Base-by-base conservation (phyloP, 2,113 vertebrate species). In the Delphinus delphis region DNA sequence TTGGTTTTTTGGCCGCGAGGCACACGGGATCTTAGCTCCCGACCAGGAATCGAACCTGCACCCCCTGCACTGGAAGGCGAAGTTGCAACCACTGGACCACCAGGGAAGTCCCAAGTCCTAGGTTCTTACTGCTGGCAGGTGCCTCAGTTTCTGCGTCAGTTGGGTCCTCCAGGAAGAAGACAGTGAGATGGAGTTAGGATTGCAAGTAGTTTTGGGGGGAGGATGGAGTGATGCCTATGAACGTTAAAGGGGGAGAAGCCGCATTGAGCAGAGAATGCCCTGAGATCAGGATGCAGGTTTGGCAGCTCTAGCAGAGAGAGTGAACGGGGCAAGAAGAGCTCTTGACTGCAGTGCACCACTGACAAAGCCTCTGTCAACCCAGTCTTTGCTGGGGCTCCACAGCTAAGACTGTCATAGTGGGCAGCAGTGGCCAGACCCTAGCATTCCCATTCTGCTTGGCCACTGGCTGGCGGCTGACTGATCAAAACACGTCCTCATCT, bases 401-500 rank as follows among this genome's bases (percentile, higher is more conserved):
- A 63, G 63, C n/a, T 70, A 7, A 82, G 23, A 53, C 0, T 20
- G 23, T 58, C 33, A 26, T 7, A 1, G 3, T 6, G 20, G 44
- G 8, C 55, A 89, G 82, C 67, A n/a, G 3, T 12, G 20, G 44
- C 9, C 55, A 89, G 82, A 68, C n/a, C 5, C 23, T 26, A 3
- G 28, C 17, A 38, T 38, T 2, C n/a, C 13, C n/a, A 5, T 23
- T 36, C 31, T 53, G 33, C 50, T 1, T 12, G 28, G 28, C 60
- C 28, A 15, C 0, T 2, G 44, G 36, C 33, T 33, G 44, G 36
- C 25, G 14, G 33, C 33, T 10, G 12, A 23, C 13, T 12, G 58
- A 9, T 8, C 18, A 13, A 55, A 76, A 8, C 23, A 63, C 0
- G 0, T 12, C 18, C 20, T 12, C 5, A 13, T 0, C 41, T 2